Conservation (phyloP, 1,140 invertebrate genomes). For the Solen grandis region DNA sequence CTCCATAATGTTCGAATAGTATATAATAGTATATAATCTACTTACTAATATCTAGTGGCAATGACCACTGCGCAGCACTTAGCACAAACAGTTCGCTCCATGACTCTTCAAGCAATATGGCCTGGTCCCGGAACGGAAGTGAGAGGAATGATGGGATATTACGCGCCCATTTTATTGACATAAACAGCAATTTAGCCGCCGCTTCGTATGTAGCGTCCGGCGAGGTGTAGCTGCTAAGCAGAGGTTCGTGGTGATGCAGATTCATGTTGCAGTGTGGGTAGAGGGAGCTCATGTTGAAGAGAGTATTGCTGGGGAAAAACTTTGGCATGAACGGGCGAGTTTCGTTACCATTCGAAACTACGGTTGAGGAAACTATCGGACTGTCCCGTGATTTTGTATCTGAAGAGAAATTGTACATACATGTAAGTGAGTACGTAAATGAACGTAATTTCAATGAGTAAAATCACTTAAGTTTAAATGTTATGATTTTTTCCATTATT, state of each 20-base stretch:
- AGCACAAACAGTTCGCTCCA: constrained; percentile 98
- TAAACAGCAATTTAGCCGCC: constrained; percentile 95
- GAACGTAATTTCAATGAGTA: too few species aligned
- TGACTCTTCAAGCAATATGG: constrained; percentile 94
- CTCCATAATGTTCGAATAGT: too few species aligned
- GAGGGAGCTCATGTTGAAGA: constrained; percentile 15
- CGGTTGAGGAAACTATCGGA: constrained; percentile 19
- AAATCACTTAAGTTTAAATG: too few species aligned
- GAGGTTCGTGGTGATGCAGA: background rate
- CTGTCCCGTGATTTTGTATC: constrained; percentile 25
- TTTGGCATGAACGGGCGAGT: background rate
- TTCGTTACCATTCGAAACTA: background rate
- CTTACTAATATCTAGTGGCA: constrained; percentile 93
- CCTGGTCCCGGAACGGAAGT: constrained; percentile 89
- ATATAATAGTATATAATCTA: too few species aligned
- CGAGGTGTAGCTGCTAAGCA: constrained; percentile 27
- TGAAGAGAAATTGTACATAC: too few species aligned
- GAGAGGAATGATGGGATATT: constrained; percentile 99
- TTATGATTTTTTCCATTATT: too few species aligned
- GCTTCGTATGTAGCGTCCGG: constrained; percentile 86
- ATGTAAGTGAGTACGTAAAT: too few species aligned
- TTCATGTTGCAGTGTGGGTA: background rate
- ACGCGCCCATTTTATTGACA: constrained; percentile 97
- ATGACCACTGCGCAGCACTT: constrained; percentile 95
- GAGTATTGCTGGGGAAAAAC: constrained; percentile 19